Evolutionary conservation across 1,140 invertebrate species (phyloP), one percentile per base, ranked within the genome.

Genomic region (Heliconius hewitsoni): DNA sequence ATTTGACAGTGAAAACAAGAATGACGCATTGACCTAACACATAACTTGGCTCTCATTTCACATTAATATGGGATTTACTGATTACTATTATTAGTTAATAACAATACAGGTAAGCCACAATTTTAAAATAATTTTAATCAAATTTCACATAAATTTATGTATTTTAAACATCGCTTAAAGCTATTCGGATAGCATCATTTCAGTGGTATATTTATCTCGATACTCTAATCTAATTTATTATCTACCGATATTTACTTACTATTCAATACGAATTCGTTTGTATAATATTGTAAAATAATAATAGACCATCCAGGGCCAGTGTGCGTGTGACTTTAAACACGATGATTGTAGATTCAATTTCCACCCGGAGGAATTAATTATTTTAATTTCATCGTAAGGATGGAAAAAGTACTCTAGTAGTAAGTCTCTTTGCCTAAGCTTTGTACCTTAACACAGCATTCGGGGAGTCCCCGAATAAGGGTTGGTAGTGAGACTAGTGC

Each of bases 141-240:
- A 52, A 6, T 52, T 6, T 52, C 16, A 52, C 50, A 11, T 66
- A 27, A 66, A 27, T 66, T 30, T 30, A 27, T 66, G 13, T 66
- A 27, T 66, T 66, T 27, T 66, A 23, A 66, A 66, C 23, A 66
- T 30, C 60, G 60, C 60, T 30, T 66, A 0, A 66, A 66, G 60
- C 60, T 66, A 30, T 66, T 27, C 60, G 27, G 60, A 30, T 66
- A 66, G 8, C 27, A 66, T 66, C n/a, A 60, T 60, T 52, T 52
- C 50, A 52, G 55, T 60, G n/a, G 55, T 66, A 16, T 30, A 66
- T 66, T 30, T 27, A 66, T 66, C 60, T 66, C 13, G 60, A 66
- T 30, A 66, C 57, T 27, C 13, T 66, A 66, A 66, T 66, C 60
- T 66, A 66, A 66, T 66, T 66, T 66, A 66, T 66, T 66, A 66